A percentile compares a stretch with the other conserved stretches of the same genome.
These are phyloP conservation scores for Acipenser transmontanus DNA, from an alignment of 2,797 vertebrate genomes.

Conservation along the genomic window DNA sequence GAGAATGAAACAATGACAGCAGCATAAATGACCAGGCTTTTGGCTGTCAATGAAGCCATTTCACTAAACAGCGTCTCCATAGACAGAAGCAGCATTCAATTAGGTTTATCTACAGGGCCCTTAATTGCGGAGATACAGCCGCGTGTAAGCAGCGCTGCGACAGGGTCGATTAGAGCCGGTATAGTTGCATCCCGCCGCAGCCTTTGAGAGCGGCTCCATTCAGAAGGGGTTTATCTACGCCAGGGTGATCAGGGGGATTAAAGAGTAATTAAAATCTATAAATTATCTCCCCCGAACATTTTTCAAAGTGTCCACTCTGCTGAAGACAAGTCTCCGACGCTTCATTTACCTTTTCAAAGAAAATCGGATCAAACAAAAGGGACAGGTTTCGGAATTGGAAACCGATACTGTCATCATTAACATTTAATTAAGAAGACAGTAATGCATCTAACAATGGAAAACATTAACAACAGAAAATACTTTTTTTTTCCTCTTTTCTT, in stretches of 20 bases:
- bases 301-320: conserved; percentile 57
- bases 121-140: conserved; percentile 54
- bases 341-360: conserved; percentile 42
- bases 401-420: conserved; percentile 28
- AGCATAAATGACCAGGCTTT: conserved; percentile 25
- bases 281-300: conserved; percentile 55
- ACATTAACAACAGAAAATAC: background rate
- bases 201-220: conserved; percentile 48
- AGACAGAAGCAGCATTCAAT: conserved; percentile 50
- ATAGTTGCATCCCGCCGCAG: conserved; percentile 28
- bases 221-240: conserved; percentile 61
- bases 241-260: conserved; percentile 66
- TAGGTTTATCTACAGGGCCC: conserved; percentile 47
- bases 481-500: too few species aligned
- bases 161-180: conserved; percentile 19
- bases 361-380: conserved; percentile 23
- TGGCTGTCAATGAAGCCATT: conserved; percentile 34
- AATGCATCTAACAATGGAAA: conserved; percentile 3
- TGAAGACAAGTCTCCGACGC: conserved; percentile 52
- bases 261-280: conserved; percentile 63
- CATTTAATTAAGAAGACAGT: conserved; percentile 24
- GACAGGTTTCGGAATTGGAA: conserved; percentile 23
- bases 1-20: conserved; percentile 13
- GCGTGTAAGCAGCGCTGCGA: conserved; percentile 20
- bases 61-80: conserved; percentile 27